Conservation (phyloP, 64 coral and sea anemone genomes). For the Pachyseris speciosa region DNA sequence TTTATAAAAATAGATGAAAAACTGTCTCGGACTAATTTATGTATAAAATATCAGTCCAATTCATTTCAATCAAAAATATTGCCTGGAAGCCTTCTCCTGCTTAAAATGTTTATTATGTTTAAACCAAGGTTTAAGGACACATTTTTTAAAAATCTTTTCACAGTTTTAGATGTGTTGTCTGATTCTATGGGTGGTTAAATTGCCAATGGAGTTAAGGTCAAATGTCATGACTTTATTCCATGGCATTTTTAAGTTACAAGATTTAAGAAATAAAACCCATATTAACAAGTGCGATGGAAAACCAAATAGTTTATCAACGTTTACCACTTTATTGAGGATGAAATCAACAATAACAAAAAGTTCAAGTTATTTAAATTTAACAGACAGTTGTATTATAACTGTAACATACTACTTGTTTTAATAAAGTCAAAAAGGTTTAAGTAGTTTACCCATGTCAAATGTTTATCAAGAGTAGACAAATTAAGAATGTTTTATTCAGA, state of each 20-base stretch:
- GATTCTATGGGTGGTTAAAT: too few relatives aligned
- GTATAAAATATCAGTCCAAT: background rate
- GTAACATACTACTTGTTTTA: background rate
- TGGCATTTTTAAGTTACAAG: too few relatives aligned
- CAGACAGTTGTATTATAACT: background rate
- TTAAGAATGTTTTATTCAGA: background rate
- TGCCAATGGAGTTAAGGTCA: too few relatives aligned
- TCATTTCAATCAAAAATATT: background rate
- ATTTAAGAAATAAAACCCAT: too few relatives aligned
- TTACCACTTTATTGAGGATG: conserved; percentile 23
- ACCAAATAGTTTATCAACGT: conserved; percentile 33
- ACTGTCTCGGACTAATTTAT: background rate
- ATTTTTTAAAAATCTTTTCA: background rate
- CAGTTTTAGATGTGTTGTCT: background rate
- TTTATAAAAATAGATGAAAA: conserved; percentile 1
- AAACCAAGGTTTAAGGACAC: background rate
- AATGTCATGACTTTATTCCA: too few relatives aligned
- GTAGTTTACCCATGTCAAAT: background rate
- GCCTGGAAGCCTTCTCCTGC: background rate
- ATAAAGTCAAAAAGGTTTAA: background rate
- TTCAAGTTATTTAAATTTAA: conserved; percentile 12
- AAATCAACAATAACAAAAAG: background rate
- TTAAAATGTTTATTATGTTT: background rate
- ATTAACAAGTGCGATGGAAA: background rate
- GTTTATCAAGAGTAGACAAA: background rate